A percentile compares a stretch with the other conserved stretches of the same genome.
phyloP scores from a whole-genome alignment of 1,140 invertebrate genomes.

The Chelonus insularis region DNA sequence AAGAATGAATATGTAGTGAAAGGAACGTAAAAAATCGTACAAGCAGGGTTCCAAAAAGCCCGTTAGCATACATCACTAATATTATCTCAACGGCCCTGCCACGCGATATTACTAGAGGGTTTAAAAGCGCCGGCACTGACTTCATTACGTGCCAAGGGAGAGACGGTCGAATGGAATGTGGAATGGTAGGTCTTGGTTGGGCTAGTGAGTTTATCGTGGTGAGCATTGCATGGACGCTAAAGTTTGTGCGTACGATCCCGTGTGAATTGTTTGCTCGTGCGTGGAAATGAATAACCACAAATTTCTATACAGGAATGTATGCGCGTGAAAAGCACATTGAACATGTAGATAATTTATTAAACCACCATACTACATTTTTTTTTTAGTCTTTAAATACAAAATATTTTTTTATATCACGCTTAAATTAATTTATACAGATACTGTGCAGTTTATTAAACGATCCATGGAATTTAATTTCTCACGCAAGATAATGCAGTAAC shows the following conservation, averaged over 20 bases:
- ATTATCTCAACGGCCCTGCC: slow-evolving; percentile 51
- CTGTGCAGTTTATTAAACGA: too few relatives aligned
- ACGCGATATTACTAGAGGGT: slow-evolving; percentile 53
- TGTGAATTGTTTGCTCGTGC: neutral
- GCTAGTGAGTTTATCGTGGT: neutral
- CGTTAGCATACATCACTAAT: slow-evolving; percentile 58
- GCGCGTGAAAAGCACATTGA: too few relatives aligned
- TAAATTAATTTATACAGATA: too few relatives aligned
- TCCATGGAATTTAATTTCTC: too few relatives aligned
- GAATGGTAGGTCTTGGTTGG: slow-evolving; percentile 50
- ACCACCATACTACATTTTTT: too few relatives aligned
- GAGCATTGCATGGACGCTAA: neutral
- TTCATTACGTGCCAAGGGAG: slow-evolving; percentile 52
- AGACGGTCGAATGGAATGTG: slow-evolving; percentile 51
- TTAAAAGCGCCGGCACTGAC: slow-evolving; percentile 54
- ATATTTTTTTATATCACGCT: too few relatives aligned
- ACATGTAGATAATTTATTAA: too few relatives aligned
- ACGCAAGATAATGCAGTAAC: too few relatives aligned
- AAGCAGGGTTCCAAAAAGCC: slow-evolving; percentile 41
- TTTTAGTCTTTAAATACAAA: too few relatives aligned
- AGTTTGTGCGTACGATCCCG: neutral
- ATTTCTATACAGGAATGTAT: neutral
- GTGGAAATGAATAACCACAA: slow-evolving; percentile 1
- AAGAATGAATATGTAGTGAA: slow-evolving; percentile 33
- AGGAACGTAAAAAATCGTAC: slow-evolving; percentile 38